Evolutionary conservation across 2,888 invertebrate genomes (phyloP).

Genomic region (Eupithecia centaureata): DNA sequence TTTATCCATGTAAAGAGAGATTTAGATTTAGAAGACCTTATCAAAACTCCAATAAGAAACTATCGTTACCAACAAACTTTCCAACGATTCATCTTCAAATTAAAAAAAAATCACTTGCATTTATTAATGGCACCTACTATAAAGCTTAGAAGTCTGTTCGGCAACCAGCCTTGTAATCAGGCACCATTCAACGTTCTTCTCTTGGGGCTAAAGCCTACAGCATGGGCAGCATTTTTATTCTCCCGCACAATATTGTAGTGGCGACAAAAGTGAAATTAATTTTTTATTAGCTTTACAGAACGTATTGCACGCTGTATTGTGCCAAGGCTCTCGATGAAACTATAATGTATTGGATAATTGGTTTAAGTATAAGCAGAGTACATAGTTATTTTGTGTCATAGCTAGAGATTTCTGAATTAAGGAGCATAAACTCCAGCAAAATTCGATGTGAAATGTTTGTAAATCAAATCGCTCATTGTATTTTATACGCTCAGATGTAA

Average conservation of each 20-base stretch:
- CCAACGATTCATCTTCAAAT: conserved; percentile 2
- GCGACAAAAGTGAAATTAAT: conserved; percentile 40
- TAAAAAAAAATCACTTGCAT: background rate
- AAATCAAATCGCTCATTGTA: too few species aligned
- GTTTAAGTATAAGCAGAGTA: background rate
- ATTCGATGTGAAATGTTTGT: too few species aligned
- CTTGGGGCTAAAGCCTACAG: conserved; percentile 42
- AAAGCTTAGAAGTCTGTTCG: conserved; percentile 41
- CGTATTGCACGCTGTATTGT: background rate
- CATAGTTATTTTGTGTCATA: background rate
- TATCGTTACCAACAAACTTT: conserved; percentile 1
- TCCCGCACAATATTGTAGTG: conserved; percentile 44
- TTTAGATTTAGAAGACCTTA: too few species aligned
- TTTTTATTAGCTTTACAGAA: conserved; percentile 27
- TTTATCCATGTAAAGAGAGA: background rate
- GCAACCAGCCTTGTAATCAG: conserved; percentile 51
- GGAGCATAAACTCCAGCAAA: background rate
- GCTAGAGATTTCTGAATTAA: background rate
- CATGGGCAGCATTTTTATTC: conserved; percentile 47
- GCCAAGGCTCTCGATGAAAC: background rate
- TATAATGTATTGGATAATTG: conserved; percentile 1
- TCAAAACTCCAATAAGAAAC: background rate
- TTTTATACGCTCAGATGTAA: too few species aligned
- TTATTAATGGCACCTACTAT: conserved; percentile 25
- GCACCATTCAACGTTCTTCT: conserved; percentile 50